A percentile compares a stretch with the other conserved stretches of the same genome.
These are phyloP conservation scores for Delichon dasypus DNA, from an alignment of 2,797 vertebrate species.

Conservation along the genomic window DNA sequence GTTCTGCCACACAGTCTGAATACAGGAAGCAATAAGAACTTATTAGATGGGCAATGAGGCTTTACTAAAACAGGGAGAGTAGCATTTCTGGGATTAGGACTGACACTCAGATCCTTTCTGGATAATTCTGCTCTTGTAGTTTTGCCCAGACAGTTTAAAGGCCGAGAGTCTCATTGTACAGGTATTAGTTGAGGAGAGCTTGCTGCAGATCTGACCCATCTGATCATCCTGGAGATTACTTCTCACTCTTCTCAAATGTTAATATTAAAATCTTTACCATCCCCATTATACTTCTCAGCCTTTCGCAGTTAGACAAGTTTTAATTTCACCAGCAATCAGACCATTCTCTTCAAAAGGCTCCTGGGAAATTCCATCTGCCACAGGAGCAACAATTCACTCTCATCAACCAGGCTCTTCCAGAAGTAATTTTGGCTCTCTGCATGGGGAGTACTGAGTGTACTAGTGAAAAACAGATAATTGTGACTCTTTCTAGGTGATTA, in stretches of 20 bases:
- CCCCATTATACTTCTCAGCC: background rate
- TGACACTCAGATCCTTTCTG: background rate
- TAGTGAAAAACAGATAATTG: background rate
- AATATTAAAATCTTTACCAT: background rate
- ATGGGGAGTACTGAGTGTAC: background rate
- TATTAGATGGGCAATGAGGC: background rate
- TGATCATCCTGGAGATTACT: background rate
- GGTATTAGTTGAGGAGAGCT: background rate
- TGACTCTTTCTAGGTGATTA: background rate
- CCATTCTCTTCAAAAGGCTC: background rate
- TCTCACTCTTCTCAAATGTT: background rate
- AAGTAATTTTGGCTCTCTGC: background rate
- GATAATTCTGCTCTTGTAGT: background rate
- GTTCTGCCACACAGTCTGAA: background rate
- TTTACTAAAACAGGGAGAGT: background rate
- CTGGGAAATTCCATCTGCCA: background rate
- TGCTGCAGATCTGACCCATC: background rate
- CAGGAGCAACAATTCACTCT: background rate
- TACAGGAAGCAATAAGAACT: background rate
- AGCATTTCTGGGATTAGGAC: background rate
- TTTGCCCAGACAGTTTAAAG: background rate
- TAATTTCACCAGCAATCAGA: constrained; percentile 7
- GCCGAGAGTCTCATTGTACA: background rate
- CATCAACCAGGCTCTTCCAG: background rate
- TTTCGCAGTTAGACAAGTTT: background rate